Conservation (phyloP, 2,888 invertebrate genomes). For the Agonum fuliginosum region DNA sequence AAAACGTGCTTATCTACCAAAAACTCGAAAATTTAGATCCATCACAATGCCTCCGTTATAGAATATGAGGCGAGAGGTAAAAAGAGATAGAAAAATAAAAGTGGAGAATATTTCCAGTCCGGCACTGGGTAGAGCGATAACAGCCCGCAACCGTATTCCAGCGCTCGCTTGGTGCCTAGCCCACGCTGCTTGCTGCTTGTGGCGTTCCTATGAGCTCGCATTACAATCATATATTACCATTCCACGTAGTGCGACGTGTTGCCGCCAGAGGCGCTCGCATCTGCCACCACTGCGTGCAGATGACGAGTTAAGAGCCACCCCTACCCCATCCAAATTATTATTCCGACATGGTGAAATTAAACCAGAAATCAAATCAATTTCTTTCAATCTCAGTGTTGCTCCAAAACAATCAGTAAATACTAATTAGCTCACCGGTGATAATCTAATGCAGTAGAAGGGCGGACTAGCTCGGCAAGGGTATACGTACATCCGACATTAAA, state of each 20-base stretch:
- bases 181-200: background rate
- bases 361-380: too few species aligned
- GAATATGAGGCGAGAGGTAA: too few species aligned
- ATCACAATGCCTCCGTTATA: too few species aligned
- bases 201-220: conserved; percentile 7
- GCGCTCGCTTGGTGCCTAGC: background rate
- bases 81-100: too few species aligned
- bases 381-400: background rate
- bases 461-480: background rate
- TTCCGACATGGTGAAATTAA: too few species aligned
- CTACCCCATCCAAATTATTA: too few species aligned
- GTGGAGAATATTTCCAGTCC: background rate
- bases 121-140: background rate
- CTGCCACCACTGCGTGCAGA: conserved; percentile 22
- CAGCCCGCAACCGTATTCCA: background rate
- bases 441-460: background rate
- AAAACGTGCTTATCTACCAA: too few species aligned
- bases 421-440: conserved; percentile 13
- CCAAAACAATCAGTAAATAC: conserved; percentile 23
- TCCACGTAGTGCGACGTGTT: background rate
- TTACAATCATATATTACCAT: conserved; percentile 42
- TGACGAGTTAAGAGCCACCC: conserved; percentile 19
- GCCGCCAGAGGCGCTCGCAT: background rate
- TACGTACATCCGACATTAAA: conserved; percentile 37
- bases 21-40: too few species aligned